phyloP scores from a whole-genome alignment of 1,140 invertebrate species.

The Procambarus virginalis region DNA sequence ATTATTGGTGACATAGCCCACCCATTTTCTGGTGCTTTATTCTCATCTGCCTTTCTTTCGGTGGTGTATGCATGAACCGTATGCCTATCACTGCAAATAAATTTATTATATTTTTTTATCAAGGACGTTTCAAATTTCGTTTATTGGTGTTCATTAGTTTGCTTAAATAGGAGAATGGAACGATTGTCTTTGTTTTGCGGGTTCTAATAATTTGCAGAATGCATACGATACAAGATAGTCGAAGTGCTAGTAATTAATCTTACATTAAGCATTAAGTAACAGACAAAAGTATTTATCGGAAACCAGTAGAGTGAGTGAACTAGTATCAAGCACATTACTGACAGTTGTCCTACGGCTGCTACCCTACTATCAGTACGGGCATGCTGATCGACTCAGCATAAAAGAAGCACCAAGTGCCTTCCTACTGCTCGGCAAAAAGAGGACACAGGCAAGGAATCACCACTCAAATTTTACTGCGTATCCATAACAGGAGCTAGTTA shows the following conservation, averaged over 20 bases:
- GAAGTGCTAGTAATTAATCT: background rate
- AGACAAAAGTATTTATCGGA: background rate
- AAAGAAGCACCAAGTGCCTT: background rate
- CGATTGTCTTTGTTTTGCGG: constrained; percentile 12
- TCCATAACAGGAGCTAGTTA: constrained; percentile 21
- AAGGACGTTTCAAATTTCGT: background rate
- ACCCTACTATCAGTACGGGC: background rate
- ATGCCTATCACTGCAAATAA: constrained; percentile 55
- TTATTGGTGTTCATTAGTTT: background rate
- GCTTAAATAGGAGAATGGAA: background rate
- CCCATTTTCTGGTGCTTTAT: constrained; percentile 29
- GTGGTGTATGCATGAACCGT: constrained; percentile 58
- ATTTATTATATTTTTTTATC: constrained; percentile 17
- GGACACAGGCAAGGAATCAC: background rate
- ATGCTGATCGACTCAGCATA: constrained; percentile 16
- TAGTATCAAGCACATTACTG: constrained; percentile 12
- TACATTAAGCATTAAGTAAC: constrained; percentile 1
- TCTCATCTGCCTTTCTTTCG: constrained; percentile 60
- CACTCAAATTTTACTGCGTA: constrained; percentile 14
- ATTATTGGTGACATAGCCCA: constrained; percentile 24
- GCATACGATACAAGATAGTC: constrained; percentile 2
- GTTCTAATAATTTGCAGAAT: background rate
- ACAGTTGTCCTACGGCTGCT: constrained; percentile 4
- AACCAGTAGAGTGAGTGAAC: background rate
- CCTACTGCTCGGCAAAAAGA: background rate